These are phyloP conservation scores for Platysternon megacephalum DNA, from an alignment of 2,113 vertebrate genomes.

Conservation along the genomic window DNA sequence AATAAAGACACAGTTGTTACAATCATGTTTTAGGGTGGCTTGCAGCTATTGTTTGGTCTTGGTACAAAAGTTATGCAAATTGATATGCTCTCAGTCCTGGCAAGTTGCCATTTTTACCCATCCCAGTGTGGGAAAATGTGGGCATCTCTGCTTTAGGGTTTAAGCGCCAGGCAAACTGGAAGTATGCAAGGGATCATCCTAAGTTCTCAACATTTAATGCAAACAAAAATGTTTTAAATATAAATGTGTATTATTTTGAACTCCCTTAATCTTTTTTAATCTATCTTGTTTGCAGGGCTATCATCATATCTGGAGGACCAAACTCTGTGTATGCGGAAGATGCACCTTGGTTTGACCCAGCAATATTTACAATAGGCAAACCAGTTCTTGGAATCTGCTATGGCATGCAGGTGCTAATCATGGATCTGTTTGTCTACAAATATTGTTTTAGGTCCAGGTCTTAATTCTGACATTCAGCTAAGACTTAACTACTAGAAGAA, in stretches of 20 bases:
- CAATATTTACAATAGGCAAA: conserved; percentile 97
- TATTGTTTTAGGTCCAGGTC: neutral
- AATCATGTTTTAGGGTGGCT: neutral
- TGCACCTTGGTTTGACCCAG: conserved; percentile 97
- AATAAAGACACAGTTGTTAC: neutral
- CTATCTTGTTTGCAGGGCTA: conserved; percentile 82
- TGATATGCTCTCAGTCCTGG: neutral
- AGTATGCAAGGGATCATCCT: neutral
- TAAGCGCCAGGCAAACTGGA: fast-evolving
- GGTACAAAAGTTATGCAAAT: neutral
- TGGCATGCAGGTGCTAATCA: conserved; percentile 93
- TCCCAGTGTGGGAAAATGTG: neutral
- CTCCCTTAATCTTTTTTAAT: neutral
- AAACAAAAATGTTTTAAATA: neutral
- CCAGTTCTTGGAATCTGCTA: conserved; percentile 98
- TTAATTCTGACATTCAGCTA: fast-evolving
- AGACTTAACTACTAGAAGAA: neutral
- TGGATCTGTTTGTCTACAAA: neutral
- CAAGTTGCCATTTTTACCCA: neutral
- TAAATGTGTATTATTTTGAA: neutral
- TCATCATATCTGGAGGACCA: conserved; percentile 98
- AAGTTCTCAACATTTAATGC: neutral
- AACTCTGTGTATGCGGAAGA: conserved; percentile 99
- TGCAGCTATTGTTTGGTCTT: neutral
- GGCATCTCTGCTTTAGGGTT: neutral